phyloP scores from a whole-genome alignment of 1,140 invertebrate species.

The Tetragnatha versicolor region DNA sequence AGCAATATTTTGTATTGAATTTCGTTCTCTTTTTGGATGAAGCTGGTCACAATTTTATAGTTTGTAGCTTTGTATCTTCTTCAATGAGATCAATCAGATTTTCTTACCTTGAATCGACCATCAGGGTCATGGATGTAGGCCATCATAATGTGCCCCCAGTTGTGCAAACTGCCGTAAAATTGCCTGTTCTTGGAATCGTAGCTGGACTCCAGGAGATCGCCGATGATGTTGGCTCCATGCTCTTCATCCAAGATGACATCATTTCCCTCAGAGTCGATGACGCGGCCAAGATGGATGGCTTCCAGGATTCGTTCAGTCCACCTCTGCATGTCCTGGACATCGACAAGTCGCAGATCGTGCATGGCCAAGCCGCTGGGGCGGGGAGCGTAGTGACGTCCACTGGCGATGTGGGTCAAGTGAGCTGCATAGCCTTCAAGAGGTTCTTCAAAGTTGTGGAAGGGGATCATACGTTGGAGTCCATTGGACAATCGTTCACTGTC shows the following conservation, averaged over 20 bases:
- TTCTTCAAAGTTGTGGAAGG: constrained; percentile 56
- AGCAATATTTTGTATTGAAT: no score
- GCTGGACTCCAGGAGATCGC: constrained; percentile 69
- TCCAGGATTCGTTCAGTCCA: constrained; percentile 55
- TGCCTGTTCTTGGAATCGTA: constrained; percentile 65
- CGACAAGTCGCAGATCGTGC: constrained; percentile 62
- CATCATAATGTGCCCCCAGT: constrained; percentile 67
- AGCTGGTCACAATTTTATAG: no score
- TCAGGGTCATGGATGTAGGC: constrained; percentile 78
- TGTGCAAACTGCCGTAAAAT: constrained; percentile 66
- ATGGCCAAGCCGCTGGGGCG: constrained; percentile 68
- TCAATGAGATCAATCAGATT: no score
- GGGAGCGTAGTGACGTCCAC: constrained; percentile 71
- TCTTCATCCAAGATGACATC: constrained; percentile 41
- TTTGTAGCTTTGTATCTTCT: no score
- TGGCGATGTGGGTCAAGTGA: constrained; percentile 68
- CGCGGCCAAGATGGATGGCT: constrained; percentile 48
- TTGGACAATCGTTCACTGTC: constrained; percentile 49
- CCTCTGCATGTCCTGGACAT: constrained; percentile 65
- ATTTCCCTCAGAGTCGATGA: constrained; percentile 41
- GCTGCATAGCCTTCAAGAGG: constrained; percentile 70
- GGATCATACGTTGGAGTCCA: constrained; percentile 43
- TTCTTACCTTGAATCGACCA: constrained; percentile 60
- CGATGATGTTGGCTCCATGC: constrained; percentile 66
- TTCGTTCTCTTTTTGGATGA: no score